Evolutionary conservation across 2,113 vertebrate species (phyloP).

Genomic region (Anarhynchus alexandrinus): DNA sequence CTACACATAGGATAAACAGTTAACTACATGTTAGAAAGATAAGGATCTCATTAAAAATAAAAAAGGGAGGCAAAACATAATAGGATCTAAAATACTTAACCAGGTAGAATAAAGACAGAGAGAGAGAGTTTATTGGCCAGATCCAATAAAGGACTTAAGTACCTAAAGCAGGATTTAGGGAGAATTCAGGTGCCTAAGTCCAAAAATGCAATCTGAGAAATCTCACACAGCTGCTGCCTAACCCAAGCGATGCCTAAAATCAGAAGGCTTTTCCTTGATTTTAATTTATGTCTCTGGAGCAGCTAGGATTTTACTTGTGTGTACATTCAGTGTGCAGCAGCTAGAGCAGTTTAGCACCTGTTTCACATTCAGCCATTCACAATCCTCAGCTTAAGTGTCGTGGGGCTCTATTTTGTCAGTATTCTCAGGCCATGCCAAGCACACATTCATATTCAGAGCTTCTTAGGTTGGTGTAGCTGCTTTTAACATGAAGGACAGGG

Average conservation of each 20-base stretch:
- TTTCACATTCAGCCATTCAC: neutral
- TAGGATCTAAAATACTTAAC: slow-evolving; percentile 39
- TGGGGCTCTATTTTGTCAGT: neutral
- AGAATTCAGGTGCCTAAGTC: neutral
- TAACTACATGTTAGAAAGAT: neutral
- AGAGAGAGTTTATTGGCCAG: neutral
- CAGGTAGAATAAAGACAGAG: neutral
- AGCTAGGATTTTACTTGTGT: neutral
- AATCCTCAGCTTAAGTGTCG: neutral
- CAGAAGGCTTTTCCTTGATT: neutral
- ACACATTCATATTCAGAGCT: neutral
- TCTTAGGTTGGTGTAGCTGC: neutral
- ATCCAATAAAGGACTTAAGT: slow-evolving; percentile 8
- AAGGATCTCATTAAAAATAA: slow-evolving; percentile 27
- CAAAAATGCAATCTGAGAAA: neutral
- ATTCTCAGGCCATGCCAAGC: neutral
- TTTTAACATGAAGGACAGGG: neutral
- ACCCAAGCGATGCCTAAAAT: neutral
- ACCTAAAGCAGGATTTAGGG: slow-evolving; percentile 8
- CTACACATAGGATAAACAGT: neutral
- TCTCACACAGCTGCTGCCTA: neutral
- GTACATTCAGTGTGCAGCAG: neutral
- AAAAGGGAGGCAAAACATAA: slow-evolving; percentile 19
- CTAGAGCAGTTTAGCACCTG: neutral
- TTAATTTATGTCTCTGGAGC: neutral